Conservation (phyloP, 2,113 vertebrate species). For the cattle (Bos taurus) region DNA sequence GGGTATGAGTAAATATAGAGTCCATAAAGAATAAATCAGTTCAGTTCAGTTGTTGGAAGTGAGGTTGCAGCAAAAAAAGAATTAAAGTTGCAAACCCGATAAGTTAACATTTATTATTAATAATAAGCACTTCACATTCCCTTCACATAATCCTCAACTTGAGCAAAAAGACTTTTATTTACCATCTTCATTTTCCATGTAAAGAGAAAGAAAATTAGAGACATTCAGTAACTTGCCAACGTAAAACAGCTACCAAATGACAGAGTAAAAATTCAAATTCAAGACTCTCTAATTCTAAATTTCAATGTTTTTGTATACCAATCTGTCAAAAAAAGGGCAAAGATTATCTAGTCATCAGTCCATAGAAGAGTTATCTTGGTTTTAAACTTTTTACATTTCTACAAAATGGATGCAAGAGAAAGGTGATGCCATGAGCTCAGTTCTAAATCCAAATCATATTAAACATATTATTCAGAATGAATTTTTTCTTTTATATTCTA, state of each 20-base stretch:
- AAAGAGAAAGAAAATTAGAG: background rate
- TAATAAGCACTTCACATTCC: background rate
- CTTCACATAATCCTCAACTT: background rate
- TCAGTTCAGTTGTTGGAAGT: background rate
- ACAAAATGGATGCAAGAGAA: background rate
- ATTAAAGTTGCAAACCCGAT: background rate
- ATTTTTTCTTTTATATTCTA: background rate
- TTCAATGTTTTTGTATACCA: background rate
- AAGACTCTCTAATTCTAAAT: background rate
- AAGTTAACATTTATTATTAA: background rate
- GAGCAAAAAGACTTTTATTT: background rate
- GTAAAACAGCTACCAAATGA: background rate
- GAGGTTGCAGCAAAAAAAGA: background rate
- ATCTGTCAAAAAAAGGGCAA: background rate
- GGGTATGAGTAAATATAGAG: background rate
- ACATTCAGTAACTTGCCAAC: background rate
- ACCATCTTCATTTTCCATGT: background rate
- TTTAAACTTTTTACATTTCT: conserved; percentile 1
- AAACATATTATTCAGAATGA: background rate
- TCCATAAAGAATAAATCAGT: background rate
- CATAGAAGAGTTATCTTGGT: background rate
- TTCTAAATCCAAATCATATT: background rate
- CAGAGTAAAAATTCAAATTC: background rate
- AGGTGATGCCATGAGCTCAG: background rate
- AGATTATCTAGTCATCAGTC: background rate